A percentile compares a stretch with the other conserved stretches of the same genome.
These are phyloP conservation scores for Diadema setosum DNA, from an alignment of 35 echinoderm and acorn worm genomes.

Conservation along the genomic window DNA sequence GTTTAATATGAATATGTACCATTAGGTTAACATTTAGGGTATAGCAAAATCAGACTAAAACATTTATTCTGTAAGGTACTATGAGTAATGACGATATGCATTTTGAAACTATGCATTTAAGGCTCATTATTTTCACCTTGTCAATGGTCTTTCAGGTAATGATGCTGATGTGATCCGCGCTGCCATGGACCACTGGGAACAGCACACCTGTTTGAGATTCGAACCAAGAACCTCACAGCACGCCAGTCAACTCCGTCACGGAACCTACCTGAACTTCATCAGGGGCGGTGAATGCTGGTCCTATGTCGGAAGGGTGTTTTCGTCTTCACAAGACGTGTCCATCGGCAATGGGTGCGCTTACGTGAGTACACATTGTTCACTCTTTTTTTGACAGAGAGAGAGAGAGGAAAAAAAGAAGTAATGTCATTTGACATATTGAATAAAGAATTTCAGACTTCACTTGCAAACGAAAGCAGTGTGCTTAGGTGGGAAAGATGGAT, in stretches of 20 bases:
- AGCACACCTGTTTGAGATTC: constrained; percentile 28
- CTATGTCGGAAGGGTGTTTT: background rate
- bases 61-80: no score
- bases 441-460: no score
- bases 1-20: no score
- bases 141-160: background rate
- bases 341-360: constrained; percentile 20
- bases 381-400: background rate
- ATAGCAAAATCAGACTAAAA: no score
- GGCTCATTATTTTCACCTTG: background rate
- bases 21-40: no score
- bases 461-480: no score
- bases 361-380: background rate
- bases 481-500: no score
- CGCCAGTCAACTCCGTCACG: background rate
- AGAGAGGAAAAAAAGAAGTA: background rate
- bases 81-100: no score
- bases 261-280: background rate
- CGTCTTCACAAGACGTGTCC: constrained; percentile 11
- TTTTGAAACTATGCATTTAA: no score
- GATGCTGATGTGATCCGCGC: background rate
- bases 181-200: constrained; percentile 34
- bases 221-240: background rate
- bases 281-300: constrained; percentile 25
- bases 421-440: no score